Base-by-base conservation (phyloP, 2,113 vertebrate genomes). In the Nymphicus hollandicus region DNA sequence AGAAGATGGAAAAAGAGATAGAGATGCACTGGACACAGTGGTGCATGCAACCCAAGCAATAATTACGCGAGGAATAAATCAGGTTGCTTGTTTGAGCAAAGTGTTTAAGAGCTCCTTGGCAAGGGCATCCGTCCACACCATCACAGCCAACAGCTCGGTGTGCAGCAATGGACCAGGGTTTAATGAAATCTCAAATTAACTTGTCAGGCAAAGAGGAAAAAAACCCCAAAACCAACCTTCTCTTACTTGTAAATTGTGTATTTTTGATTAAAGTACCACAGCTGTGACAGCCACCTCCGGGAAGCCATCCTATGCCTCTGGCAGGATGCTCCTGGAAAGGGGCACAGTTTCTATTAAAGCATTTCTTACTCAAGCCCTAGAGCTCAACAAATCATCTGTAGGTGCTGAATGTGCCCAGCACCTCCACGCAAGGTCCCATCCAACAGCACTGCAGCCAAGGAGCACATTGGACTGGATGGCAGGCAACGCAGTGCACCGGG, bases 401-500 rank as follows among this genome's bases (percentile, higher is more conserved):
- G 44, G 39, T n/a, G 35, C 14, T 2, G 1, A 29, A 37, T 1
- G 1, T 1, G 3, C 35, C 17, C 43, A n/a, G 50, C 19, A 4
- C 44, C 61, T 71, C 49, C 19, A 7, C 1, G 7, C 25, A 4
- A 0, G 7, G 19, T 46, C 24, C 46, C 4, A 10, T 60, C 29
- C 13, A 2, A n/a, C 3, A 0, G 9, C 6, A 13, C 58, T 43
- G 39, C 22, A 14, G 63, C 53, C 50, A 9, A 6, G 39, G 23
- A 37, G 27, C 14, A 18, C 2, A 1, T 0, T 25, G 41, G 47
- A 22, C 27, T 5, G 8, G 31, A 17, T 2, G 24, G n/a, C 3
- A 7, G 25, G 35, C 28, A 13, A 5, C 0, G 28, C 39, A 60
- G 25, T 3, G 14, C 47, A n/a, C 52, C 1, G 0, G 55, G 39